Conservation (phyloP, 2,888 invertebrate genomes). For the Timandra comae region DNA sequence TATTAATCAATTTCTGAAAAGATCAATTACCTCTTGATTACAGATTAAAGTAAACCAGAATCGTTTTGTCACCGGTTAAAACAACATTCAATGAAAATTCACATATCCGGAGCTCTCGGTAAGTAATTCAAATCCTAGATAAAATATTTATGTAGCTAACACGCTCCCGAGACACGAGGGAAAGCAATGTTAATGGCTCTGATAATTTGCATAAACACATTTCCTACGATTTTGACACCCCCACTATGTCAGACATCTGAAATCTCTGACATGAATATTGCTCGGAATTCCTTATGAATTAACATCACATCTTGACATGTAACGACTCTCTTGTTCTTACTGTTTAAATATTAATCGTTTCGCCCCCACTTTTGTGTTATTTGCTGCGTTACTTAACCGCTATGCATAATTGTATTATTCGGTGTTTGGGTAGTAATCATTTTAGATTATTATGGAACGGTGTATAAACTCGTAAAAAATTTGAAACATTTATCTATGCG, state of each 20-base stretch:
- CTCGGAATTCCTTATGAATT: slow-evolving; percentile 36
- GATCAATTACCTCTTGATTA: no score
- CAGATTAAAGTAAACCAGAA: slow-evolving; percentile 1
- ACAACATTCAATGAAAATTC: slow-evolving; percentile 4
- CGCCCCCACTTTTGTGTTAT: slow-evolving; percentile 1
- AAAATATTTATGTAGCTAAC: slow-evolving; percentile 52
- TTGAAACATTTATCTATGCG: no score
- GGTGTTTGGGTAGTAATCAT: no score
- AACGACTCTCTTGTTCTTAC: slow-evolving; percentile 37
- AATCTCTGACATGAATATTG: slow-evolving; percentile 59
- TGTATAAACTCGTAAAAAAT: no score
- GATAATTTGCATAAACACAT: slow-evolving; percentile 72
- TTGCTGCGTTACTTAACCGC: no score
- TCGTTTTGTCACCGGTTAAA: background rate
- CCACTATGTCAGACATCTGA: slow-evolving; percentile 58
- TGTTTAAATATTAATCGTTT: slow-evolving; percentile 32
- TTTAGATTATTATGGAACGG: no score
- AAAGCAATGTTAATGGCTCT: slow-evolving; percentile 61
- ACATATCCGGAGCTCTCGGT: slow-evolving; percentile 11
- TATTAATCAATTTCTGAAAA: no score
- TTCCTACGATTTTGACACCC: slow-evolving; percentile 69
- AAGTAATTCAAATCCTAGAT: slow-evolving; percentile 24
- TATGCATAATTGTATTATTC: no score
- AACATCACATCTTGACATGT: slow-evolving; percentile 37
- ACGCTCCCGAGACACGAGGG: slow-evolving; percentile 38